Evolutionary conservation across 2,888 invertebrate genomes (phyloP).

Genomic region (Microchrysa polita): DNA sequence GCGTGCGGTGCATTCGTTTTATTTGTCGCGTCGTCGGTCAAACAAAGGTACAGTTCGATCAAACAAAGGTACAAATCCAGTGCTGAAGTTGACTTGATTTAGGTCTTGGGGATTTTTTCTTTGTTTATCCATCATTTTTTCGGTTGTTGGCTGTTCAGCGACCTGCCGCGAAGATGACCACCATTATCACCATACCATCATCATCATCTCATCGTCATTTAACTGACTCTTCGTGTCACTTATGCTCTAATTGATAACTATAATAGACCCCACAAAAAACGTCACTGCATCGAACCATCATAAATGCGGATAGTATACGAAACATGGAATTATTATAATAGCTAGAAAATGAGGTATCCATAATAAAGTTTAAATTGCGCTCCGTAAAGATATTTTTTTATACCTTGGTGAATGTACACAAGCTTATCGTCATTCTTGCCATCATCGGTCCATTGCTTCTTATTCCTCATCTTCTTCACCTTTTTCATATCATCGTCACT

Average conservation of each 20-base stretch:
- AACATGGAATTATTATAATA: slow-evolving; percentile 13
- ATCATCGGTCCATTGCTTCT: not conserved
- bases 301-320: not conserved
- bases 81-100: slow-evolving; percentile 32
- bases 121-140: slow-evolving; percentile 38
- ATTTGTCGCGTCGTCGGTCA: slow-evolving; percentile 40
- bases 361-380: slow-evolving; percentile 17
- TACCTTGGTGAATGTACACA: not conserved
- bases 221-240: slow-evolving; percentile 28
- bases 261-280: slow-evolving; percentile 42
- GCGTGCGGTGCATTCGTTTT: slow-evolving; percentile 35
- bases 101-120: slow-evolving; percentile 37
- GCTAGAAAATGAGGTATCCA: not conserved
- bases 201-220: slow-evolving; percentile 12
- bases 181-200: not conserved
- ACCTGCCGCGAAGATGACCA: slow-evolving; percentile 39
- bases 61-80: slow-evolving; percentile 29
- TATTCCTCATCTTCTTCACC: too few species aligned
- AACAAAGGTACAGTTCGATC: slow-evolving; percentile 41
- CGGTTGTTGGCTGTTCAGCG: slow-evolving; percentile 31
- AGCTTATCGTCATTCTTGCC: not conserved
- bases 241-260: slow-evolving; percentile 43
- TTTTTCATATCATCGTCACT: not conserved
- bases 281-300: not conserved
- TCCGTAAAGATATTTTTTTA: not conserved